These are phyloP conservation scores for Teleiodes luculella DNA, from an alignment of 2,888 invertebrate genomes.

Conservation along the genomic window DNA sequence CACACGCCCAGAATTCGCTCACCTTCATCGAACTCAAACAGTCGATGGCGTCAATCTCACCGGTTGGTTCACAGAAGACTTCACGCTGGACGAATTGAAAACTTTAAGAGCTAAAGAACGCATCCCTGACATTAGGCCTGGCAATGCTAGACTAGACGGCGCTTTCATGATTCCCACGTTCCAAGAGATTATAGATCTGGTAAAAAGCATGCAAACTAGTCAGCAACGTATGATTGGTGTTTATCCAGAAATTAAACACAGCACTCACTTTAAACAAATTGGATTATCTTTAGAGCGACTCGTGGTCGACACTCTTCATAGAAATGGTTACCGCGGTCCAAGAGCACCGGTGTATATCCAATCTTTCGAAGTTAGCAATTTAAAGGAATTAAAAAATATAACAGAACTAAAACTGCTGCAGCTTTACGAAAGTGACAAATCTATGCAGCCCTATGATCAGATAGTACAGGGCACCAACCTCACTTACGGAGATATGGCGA, in stretches of 20 bases:
- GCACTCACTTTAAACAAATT: conserved; percentile 54
- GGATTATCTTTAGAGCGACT: conserved; percentile 58
- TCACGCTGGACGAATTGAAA: conserved; percentile 64
- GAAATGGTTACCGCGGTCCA: conserved; percentile 52
- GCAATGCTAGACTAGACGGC: conserved; percentile 58
- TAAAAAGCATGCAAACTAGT: conserved; percentile 56
- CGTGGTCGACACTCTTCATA: conserved; percentile 54
- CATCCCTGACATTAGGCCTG: conserved; percentile 56
- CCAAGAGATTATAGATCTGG: conserved; percentile 65
- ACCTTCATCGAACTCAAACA: conserved; percentile 51
- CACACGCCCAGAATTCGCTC: conserved; percentile 51
- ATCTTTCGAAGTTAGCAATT: conserved; percentile 65
- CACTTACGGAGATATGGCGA: conserved; percentile 62
- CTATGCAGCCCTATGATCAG: conserved; percentile 56
- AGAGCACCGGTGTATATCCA: conserved; percentile 61
- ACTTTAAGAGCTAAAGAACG: conserved; percentile 59
- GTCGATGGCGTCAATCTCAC: conserved; percentile 48
- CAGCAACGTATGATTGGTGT: conserved; percentile 55
- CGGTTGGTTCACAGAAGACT: conserved; percentile 71
- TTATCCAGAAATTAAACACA: conserved; percentile 67
- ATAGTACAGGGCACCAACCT: conserved; percentile 41
- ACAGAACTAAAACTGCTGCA: conserved; percentile 60
- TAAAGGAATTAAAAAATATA: conserved; percentile 54
- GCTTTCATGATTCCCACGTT: conserved; percentile 58
- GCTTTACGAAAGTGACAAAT: conserved; percentile 37